These are phyloP conservation scores for Megaptera novaeangliae DNA, from an alignment of 2,113 vertebrate genomes.

Conservation along the genomic window DNA sequence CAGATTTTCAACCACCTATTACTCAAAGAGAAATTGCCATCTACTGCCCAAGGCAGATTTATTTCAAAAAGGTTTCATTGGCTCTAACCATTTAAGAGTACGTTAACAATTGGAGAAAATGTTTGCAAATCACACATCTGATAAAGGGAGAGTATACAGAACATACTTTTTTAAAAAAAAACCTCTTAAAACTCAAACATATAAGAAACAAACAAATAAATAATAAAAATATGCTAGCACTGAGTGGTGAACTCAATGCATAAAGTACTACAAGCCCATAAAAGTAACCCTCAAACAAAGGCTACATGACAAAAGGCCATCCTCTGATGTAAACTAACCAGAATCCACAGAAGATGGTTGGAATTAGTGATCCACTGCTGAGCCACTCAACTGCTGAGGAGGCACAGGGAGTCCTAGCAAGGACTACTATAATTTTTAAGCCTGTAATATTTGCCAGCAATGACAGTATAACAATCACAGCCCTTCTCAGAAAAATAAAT, in stretches of 20 bases:
- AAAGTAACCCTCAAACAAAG: background rate
- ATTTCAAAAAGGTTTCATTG: slow-evolving; percentile 27
- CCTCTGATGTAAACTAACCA: background rate
- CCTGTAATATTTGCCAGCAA: background rate
- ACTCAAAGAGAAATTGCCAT: background rate
- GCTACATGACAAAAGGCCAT: background rate
- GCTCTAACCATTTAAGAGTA: background rate
- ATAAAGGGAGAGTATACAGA: background rate
- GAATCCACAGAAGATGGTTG: background rate
- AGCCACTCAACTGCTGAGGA: background rate
- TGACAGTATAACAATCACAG: background rate
- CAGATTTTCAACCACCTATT: slow-evolving; percentile 30
- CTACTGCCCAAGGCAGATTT: background rate
- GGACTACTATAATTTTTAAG: background rate
- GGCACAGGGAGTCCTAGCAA: background rate
- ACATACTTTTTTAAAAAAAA: background rate
- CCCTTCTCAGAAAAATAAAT: background rate
- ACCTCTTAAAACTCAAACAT: background rate
- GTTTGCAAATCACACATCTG: background rate
- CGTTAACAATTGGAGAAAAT: background rate
- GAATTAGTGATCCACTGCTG: background rate
- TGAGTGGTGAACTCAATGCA: background rate
- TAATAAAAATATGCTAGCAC: background rate
- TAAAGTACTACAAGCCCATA: background rate
- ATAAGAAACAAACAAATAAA: background rate